Conservation (phyloP, 2,113 vertebrate species). For the Felis catus region F.catus_Fca126_mat1.0 CM031414.1:35676001-35676500, state of each 20-base stretch:
- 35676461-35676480: neutral
- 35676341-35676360: too few species aligned
- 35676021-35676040: neutral
- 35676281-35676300: too few species aligned
- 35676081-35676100: neutral
- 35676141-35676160: neutral
- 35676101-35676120: neutral
- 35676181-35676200: constrained; percentile 10
- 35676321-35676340: too few species aligned
- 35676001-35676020: neutral
- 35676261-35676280: too few species aligned
- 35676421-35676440: neutral
- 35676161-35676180: neutral
- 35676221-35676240: too few species aligned
- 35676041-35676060: neutral
- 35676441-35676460: neutral
- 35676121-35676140: neutral
- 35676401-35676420: neutral
- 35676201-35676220: too few species aligned
- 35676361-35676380: too few species aligned
- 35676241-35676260: too few species aligned
- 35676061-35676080: constrained; percentile 10
- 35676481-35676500: too few species aligned
- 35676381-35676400: too few species aligned
- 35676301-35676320: too few species aligned